These are phyloP conservation scores for Penaeus vannamei DNA, from an alignment of 1,140 invertebrate genomes.

Conservation along the genomic window DNA sequence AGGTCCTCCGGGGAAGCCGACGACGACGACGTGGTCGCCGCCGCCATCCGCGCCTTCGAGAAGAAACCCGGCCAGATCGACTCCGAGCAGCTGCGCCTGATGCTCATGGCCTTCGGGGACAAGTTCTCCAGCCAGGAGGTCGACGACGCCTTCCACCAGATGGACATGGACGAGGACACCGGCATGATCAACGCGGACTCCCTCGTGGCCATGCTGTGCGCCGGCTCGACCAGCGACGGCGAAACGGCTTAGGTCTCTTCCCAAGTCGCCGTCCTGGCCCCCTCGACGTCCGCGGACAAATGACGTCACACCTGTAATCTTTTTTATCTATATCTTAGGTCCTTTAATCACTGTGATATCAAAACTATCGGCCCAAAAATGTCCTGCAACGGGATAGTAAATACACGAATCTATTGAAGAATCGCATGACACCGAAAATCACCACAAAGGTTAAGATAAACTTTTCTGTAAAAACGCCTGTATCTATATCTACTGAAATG, in stretches of 20 bases:
- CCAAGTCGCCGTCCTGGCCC: background rate
- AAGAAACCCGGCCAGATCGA: conserved; percentile 83
- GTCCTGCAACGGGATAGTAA: no score
- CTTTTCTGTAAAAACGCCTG: no score
- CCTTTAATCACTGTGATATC: no score
- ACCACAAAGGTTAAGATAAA: no score
- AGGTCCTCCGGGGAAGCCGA: conserved; percentile 72
- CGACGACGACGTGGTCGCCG: conserved; percentile 93
- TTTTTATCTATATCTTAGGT: no score
- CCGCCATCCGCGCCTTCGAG: conserved; percentile 96
- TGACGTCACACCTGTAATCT: background rate
- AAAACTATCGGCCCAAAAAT: no score
- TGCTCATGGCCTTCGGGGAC: conserved; percentile 95
- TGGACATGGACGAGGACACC: conserved; percentile 88
- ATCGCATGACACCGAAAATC: no score
- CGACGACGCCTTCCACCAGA: conserved; percentile 94
- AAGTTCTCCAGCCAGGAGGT: conserved; percentile 94
- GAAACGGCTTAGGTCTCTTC: conserved; percentile 59
- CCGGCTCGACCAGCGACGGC: conserved; percentile 84
- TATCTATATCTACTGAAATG: no score
- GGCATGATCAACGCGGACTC: conserved; percentile 92
- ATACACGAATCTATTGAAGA: no score
- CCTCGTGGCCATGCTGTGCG: conserved; percentile 89
- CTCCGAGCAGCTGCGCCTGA: conserved; percentile 85
- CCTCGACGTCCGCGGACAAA: background rate